Percentiles rank a stretch among this genome's conserved stretches.
phyloP scores from a whole-genome alignment of 2,797 vertebrate species.

The Pelodytes ibericus region DNA sequence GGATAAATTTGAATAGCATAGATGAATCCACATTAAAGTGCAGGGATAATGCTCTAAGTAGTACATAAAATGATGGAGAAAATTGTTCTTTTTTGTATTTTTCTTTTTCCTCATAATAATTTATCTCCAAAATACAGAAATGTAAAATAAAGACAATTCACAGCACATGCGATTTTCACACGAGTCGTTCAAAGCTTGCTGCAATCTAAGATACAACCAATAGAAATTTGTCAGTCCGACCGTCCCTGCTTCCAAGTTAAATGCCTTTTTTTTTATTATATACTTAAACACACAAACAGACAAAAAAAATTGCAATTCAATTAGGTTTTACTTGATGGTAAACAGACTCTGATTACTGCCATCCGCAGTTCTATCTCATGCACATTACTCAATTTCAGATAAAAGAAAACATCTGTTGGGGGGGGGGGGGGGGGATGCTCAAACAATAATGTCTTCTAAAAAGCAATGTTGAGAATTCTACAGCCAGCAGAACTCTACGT shows the following conservation, averaged over 20 bases:
- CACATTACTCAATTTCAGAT: conserved; percentile 21
- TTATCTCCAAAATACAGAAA: conserved; percentile 2
- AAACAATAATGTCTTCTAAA: conserved; percentile 14
- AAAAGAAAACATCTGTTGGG: conserved; percentile 41
- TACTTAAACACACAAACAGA: conserved; percentile 24
- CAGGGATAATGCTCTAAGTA: no score
- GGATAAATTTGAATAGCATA: no score
- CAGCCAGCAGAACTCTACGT: no score
- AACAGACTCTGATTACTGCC: conserved; percentile 31
- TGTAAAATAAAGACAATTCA: background rate
- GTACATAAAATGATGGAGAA: no score
- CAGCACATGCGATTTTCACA: background rate
- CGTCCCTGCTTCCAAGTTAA: conserved; percentile 19
- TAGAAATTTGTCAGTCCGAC: conserved; percentile 5
- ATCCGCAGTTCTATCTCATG: conserved; percentile 8
- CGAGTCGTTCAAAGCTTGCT: background rate
- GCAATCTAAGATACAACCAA: conserved; percentile 6
- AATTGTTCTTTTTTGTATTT: no score
- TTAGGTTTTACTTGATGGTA: conserved; percentile 31
- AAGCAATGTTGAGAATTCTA: background rate
- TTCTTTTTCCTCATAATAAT: background rate
- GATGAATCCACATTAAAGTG: no score
- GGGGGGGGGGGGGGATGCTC: background rate
- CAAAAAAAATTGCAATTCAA: conserved; percentile 16
- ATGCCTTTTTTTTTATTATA: conserved; percentile 18